Evolutionary conservation across 2,113 vertebrate genomes (phyloP), one percentile per base, ranked within the genome.

Genomic region (Pseudorasbora parva): DNA sequence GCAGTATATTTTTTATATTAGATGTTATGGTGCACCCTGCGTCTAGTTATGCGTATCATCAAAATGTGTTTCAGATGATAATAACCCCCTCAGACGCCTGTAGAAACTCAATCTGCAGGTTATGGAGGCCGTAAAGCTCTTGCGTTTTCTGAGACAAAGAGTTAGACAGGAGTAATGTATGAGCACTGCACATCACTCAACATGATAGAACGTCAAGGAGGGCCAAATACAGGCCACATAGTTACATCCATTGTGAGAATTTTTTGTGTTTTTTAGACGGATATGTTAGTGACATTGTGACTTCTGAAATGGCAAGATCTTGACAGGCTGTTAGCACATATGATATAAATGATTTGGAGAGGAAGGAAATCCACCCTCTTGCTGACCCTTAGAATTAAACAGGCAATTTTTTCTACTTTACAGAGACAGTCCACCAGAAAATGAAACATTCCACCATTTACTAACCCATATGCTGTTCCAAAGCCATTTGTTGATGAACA

Each of bases 101-200:
- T 75, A 75, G 76, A 47, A 14, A 54, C 78, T 86, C 43, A 33
- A 59, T 80, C 47, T 25, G 47, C 43, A n/a, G 71, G 66, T 81
- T 71, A 62, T 49, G 49, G 72, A 30, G 76, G 75, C 68, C 25
- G n/a, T 30, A 60, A 81, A 84, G n/a, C 77, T 81, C 57, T 57
- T 19, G 43, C 25, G 19, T 77, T 54, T n/a, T 72, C 56, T 33
- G 73, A 54, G 56, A 80, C 33, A 72, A 83, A 83, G 57, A 75
- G 14, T 83, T 59, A 68, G 33, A 41, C 56, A 43, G 64, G 25
- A 83, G 68, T 78, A 83, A 83, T 68, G 49, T 59, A 79, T 56
- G 47, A 25, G 79, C 73, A 60, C 54, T 82, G 25, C 49, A 57
- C 82, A 84, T 86, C 77, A 71, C 10, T 86, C 82, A 83, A 51